These are phyloP conservation scores for Drosophila emarginata DNA, from an alignment of 2,888 invertebrate species.

Conservation along the genomic window DNA sequence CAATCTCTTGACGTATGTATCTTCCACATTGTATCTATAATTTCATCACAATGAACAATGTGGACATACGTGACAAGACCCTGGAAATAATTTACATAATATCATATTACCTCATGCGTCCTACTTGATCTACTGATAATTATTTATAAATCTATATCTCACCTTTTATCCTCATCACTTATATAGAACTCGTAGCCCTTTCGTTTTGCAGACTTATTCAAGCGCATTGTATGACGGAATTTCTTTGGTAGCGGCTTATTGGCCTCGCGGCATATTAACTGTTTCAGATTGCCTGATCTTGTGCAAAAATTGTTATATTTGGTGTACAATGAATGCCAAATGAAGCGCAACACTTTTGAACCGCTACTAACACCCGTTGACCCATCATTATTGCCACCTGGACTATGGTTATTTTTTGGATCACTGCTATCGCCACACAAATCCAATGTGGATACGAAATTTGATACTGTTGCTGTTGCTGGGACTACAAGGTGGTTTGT, in stretches of 20 bases:
- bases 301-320: constrained; percentile 71
- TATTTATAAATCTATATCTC: constrained; percentile 24
- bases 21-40: constrained; percentile 30
- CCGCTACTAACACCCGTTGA: constrained; percentile 50
- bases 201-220: constrained; percentile 78
- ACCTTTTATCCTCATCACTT: constrained; percentile 79
- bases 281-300: constrained; percentile 57
- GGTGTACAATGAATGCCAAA: constrained; percentile 75
- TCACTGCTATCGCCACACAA: constrained; percentile 32
- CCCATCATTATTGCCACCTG: constrained; percentile 31
- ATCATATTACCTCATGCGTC: background rate
- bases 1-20: constrained; percentile 18
- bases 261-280: constrained; percentile 68
- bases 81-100: background rate
- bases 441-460: constrained; percentile 63
- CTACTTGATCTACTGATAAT: background rate
- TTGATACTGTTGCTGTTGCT: constrained; percentile 35
- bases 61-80: background rate
- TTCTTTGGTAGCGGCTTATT: constrained; percentile 79
- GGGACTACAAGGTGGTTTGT: constrained; percentile 24
- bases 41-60: constrained; percentile 52
- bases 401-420: background rate
- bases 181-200: constrained; percentile 78
- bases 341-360: constrained; percentile 69
- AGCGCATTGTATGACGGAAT: constrained; percentile 71